A percentile compares a stretch with the other conserved stretches of the same genome.
These are phyloP conservation scores for Antechinus flavipes DNA, from an alignment of 2,113 vertebrate species.

Conservation along the genomic window DNA sequence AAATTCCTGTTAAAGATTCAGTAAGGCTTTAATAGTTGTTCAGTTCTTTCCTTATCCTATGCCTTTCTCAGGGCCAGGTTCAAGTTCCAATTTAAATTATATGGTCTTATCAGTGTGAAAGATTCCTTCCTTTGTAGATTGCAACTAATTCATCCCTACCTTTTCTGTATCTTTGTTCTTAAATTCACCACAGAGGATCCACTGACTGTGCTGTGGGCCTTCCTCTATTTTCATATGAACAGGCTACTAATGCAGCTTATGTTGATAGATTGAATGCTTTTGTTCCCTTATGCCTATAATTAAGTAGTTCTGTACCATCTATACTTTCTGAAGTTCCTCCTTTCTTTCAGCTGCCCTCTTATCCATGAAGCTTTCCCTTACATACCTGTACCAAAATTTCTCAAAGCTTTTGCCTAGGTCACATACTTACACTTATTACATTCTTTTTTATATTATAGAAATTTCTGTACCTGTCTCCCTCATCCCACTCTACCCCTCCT, in stretches of 20 bases:
- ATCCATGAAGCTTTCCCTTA: background rate
- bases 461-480: background rate
- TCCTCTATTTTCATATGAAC: background rate
- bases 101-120: background rate
- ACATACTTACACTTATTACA: background rate
- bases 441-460: background rate
- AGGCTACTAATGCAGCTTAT: background rate
- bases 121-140: background rate
- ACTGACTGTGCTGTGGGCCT: background rate
- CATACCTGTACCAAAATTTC: background rate
- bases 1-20: conserved; percentile 47
- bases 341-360: background rate
- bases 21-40: background rate
- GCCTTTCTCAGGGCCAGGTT: background rate
- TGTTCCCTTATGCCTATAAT: background rate
- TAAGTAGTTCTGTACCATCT: background rate
- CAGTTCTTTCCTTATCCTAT: background rate
- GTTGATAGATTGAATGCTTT: background rate
- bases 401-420: background rate
- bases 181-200: background rate
- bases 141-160: background rate
- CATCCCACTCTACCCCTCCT: background rate
- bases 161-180: background rate
- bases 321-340: background rate
- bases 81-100: background rate